A percentile compares a stretch with the other conserved stretches of the same genome.
phyloP scores from a whole-genome alignment of 2,888 invertebrate genomes.

The Sisyra terminalis region DNA sequence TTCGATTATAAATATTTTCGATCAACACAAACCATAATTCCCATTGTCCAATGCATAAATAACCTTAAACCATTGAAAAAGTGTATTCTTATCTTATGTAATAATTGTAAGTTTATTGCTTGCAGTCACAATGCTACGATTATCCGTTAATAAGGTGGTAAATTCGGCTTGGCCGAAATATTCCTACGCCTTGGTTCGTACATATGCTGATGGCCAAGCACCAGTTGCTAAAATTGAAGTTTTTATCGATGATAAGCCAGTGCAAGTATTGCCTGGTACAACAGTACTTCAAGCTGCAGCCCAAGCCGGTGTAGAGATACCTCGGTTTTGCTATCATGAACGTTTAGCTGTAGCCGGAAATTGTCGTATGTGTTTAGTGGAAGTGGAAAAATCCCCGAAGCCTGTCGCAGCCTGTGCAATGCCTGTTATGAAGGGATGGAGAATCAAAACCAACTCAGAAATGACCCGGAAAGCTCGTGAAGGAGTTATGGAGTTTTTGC shows the following conservation, averaged over 20 bases:
- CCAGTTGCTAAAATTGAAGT: slow-evolving; percentile 76
- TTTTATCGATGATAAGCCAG: slow-evolving; percentile 92
- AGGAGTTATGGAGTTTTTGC: slow-evolving; percentile 97
- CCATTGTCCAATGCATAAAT: no score
- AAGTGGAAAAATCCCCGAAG: slow-evolving; percentile 96
- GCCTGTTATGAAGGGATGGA: slow-evolving; percentile 99
- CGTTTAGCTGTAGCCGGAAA: slow-evolving; percentile 96
- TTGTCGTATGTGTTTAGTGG: slow-evolving; percentile 98
- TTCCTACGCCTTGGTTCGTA: no score
- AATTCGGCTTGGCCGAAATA: no score
- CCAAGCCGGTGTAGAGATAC: slow-evolving; percentile 90
- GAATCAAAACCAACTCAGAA: slow-evolving; percentile 93
- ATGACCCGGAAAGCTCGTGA: slow-evolving; percentile 52
- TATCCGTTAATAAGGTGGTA: no score
- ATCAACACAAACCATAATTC: no score
- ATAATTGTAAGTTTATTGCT: no score
- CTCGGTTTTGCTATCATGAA: slow-evolving; percentile 98
- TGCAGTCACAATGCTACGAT: no score
- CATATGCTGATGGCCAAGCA: slow-evolving; percentile 17
- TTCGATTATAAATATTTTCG: no score
- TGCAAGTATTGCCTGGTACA: slow-evolving; percentile 87
- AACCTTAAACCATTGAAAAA: no score
- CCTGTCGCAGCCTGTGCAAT: slow-evolving; percentile 98
- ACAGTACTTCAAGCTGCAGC: slow-evolving; percentile 95
- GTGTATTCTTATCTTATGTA: no score